Conservation (phyloP, 2,797 vertebrate genomes). For the Amphiprion clarkii region DNA sequence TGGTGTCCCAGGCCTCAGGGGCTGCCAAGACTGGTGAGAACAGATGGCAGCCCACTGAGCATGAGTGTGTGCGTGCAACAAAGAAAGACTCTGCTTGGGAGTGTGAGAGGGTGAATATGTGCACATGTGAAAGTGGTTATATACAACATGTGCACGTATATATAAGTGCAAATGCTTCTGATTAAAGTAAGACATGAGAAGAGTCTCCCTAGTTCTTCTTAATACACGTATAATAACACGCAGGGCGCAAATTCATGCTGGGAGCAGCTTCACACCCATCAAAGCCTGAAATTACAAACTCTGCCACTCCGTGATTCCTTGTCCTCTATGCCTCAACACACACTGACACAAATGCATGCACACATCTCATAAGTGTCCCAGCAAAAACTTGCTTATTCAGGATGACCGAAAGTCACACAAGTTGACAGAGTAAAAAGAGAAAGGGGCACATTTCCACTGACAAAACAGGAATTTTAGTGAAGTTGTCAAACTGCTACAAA, state of each 20-base stretch:
- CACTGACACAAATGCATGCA: neutral
- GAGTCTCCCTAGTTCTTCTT: neutral
- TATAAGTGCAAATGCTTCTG: neutral
- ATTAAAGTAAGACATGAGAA: neutral
- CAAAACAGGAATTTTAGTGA: too few relatives aligned
- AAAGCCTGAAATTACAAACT: constrained; percentile 56
- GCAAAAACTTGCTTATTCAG: neutral
- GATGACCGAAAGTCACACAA: neutral
- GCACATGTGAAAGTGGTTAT: constrained; percentile 24
- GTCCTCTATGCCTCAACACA: constrained; percentile 3
- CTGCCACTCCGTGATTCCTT: constrained; percentile 11
- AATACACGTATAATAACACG: neutral
- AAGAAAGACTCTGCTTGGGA: constrained; percentile 19
- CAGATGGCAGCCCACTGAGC: constrained; percentile 73
- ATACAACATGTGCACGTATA: neutral
- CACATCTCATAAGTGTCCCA: neutral
- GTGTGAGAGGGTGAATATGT: constrained; percentile 34
- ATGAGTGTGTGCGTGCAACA: constrained; percentile 16
- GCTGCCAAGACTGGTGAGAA: constrained; percentile 78
- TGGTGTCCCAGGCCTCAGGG: constrained; percentile 63
- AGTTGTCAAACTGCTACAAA: too few relatives aligned
- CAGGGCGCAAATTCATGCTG: neutral
- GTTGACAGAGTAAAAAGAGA: neutral
- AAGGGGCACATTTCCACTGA: too few relatives aligned
- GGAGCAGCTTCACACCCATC: constrained; percentile 13